These are phyloP conservation scores for Chrysotoxum bicinctum DNA, from an alignment of 2,888 invertebrate genomes.

Conservation along the genomic window DNA sequence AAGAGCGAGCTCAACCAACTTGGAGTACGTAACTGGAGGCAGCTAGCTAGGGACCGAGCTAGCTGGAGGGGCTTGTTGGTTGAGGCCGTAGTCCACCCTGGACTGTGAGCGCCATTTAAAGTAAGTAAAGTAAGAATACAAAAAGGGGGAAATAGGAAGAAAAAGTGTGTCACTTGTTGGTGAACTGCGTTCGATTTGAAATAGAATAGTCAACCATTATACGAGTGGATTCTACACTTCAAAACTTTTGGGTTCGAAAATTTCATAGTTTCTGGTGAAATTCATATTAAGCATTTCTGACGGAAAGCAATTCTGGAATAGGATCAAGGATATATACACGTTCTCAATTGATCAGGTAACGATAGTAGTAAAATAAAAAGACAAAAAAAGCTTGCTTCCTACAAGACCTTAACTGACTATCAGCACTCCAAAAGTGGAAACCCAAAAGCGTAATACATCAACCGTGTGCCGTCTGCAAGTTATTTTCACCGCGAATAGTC, in stretches of 20 bases:
- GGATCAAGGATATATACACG: constrained; percentile 46
- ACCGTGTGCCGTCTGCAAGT: constrained; percentile 38
- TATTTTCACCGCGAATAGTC: constrained; percentile 37
- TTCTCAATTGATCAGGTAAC: constrained; percentile 12
- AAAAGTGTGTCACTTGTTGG: too few relatives aligned
- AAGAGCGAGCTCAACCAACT: too few relatives aligned
- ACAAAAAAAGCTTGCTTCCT: not conserved
- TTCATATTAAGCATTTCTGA: not conserved
- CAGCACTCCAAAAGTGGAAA: constrained; percentile 9
- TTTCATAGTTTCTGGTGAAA: not conserved
- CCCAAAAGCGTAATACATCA: constrained; percentile 41
- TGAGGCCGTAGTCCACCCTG: too few relatives aligned
- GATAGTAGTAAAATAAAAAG: not conserved
- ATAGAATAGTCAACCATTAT: too few relatives aligned
- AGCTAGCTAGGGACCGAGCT: too few relatives aligned
- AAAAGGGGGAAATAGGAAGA: too few relatives aligned
- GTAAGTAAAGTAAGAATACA: too few relatives aligned
- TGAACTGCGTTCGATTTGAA: too few relatives aligned
- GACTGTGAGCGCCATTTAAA: too few relatives aligned
- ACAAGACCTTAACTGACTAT: not conserved
- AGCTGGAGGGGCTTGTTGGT: too few relatives aligned
- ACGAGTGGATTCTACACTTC: not conserved
- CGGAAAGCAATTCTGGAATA: not conserved
- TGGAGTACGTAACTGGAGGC: too few relatives aligned
- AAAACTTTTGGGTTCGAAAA: not conserved